A percentile compares a stretch with the other conserved stretches of the same genome.
phyloP scores from a whole-genome alignment of 2,888 invertebrate species.

The Diarsia brunnea region DNA sequence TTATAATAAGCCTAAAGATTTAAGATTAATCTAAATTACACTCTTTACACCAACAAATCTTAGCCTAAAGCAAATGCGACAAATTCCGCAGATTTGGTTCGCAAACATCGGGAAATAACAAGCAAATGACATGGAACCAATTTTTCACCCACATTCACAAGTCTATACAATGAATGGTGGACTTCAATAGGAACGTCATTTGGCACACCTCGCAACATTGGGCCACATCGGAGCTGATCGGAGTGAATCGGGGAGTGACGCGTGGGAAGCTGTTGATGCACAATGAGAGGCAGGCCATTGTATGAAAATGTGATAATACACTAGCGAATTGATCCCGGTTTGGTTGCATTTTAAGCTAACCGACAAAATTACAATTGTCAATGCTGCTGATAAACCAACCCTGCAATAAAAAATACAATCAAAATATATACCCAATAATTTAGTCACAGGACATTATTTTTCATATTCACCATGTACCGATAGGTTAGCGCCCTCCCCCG shows the following conservation, averaged over 20 bases:
- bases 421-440: too few species aligned
- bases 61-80: neutral
- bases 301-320: slow-evolving; percentile 37
- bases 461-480: too few species aligned
- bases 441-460: too few species aligned
- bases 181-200: slow-evolving; percentile 48
- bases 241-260: slow-evolving; percentile 37
- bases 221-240: slow-evolving; percentile 23
- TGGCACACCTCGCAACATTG: slow-evolving; percentile 50
- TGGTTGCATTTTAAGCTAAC: slow-evolving; percentile 4
- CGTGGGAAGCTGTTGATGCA: slow-evolving; percentile 52
- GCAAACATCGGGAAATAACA: neutral
- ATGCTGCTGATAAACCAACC: neutral
- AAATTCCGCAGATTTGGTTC: neutral
- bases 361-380: neutral
- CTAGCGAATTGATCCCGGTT: slow-evolving; percentile 17
- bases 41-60: neutral
- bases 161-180: slow-evolving; percentile 40
- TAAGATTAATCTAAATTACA: neutral
- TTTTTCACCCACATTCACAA: slow-evolving; percentile 39
- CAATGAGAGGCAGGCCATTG: slow-evolving; percentile 40
- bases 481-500: too few species aligned
- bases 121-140: slow-evolving; percentile 28
- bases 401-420: too few species aligned
- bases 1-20: too few species aligned